Percentiles rank a stretch among this genome's conserved stretches.
Conservation (phyloP, 2,888 invertebrate genomes). For the Galeruca laticollis region DNA sequence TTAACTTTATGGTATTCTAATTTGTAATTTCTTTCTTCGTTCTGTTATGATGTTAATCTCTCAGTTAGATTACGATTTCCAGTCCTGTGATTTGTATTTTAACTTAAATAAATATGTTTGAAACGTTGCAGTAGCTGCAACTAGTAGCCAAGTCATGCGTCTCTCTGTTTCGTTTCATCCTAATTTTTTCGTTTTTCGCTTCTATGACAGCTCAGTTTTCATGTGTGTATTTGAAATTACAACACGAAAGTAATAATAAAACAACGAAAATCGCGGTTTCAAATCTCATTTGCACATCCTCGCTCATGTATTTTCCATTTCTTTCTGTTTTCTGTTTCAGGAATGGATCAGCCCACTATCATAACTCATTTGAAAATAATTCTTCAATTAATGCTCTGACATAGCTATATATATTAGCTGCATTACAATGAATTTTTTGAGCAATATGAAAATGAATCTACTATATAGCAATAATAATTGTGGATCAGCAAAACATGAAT, state of each 20-base stretch:
- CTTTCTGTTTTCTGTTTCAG: conserved; percentile 45
- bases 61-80: too few relatives aligned
- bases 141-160: conserved; percentile 6
- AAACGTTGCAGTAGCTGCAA: conserved; percentile 1
- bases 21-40: too few relatives aligned
- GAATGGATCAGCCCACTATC: conserved; percentile 5
- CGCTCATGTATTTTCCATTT: conserved; percentile 52
- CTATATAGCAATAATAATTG: too few relatives aligned
- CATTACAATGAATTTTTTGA: too few relatives aligned
- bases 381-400: too few relatives aligned
- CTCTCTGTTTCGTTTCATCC: conserved; percentile 23
- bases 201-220: conserved; percentile 42
- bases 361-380: background rate
- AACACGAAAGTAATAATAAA: conserved; percentile 44
- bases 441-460: too few relatives aligned
- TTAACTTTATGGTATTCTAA: too few relatives aligned
- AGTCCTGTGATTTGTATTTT: conserved; percentile 1
- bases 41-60: too few relatives aligned
- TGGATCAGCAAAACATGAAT: too few relatives aligned
- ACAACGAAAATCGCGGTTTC: conserved; percentile 53
- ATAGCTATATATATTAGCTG: too few relatives aligned
- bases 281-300: conserved; percentile 64
- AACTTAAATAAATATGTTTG: background rate
- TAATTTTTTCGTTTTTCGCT: conserved; percentile 34
- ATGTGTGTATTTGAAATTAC: conserved; percentile 46